Percentiles rank a stretch among this genome's conserved stretches.
Evolutionary conservation across 2,797 vertebrate species (phyloP).

Genomic region (Sebastes nivosus): DNA sequence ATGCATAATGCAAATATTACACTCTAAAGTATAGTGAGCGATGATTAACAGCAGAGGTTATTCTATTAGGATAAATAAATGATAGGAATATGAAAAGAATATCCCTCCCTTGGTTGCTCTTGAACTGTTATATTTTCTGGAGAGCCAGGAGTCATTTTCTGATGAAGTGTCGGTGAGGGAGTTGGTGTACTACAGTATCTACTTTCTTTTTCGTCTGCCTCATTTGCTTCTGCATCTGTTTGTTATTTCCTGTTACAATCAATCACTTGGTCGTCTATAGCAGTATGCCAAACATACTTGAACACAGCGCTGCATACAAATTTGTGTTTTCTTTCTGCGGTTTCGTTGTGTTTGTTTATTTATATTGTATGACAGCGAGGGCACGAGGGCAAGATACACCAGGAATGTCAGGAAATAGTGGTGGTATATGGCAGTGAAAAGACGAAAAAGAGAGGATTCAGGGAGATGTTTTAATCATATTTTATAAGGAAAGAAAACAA

Average conservation of each 20-base stretch:
- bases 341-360: slow-evolving; percentile 10
- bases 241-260: background rate
- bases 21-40: background rate
- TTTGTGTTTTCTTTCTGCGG: background rate
- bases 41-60: slow-evolving; percentile 3
- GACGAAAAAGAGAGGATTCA: background rate
- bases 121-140: background rate
- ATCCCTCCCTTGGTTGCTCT: background rate
- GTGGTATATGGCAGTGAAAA: background rate
- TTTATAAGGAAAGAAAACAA: background rate
- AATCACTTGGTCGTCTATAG: background rate
- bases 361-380: background rate
- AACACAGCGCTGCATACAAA: background rate
- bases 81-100: background rate
- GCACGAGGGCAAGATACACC: background rate
- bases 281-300: background rate
- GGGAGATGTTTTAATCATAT: background rate
- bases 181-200: background rate
- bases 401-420: background rate
- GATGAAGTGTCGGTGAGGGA: background rate
- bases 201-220: background rate
- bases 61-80: background rate
- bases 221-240: background rate
- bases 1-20: background rate
- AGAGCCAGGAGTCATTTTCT: background rate